Evolutionary conservation across 2,888 invertebrate genomes (phyloP).

Genomic region (Scaptomyza parva): DNA sequence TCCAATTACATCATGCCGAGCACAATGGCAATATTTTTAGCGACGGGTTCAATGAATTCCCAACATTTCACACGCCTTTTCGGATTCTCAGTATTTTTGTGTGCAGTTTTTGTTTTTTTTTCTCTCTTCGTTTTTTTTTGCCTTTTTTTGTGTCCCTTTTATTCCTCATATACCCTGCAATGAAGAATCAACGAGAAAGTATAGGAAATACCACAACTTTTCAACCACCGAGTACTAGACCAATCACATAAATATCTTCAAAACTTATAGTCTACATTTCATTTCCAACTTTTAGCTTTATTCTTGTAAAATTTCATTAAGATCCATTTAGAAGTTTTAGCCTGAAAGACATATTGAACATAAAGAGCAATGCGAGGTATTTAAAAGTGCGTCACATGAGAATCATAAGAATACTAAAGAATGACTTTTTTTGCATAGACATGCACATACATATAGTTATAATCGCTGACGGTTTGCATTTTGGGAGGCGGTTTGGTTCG

Average conservation of each 20-base stretch:
- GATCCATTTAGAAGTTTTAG: no score
- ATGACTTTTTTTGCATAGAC: slow-evolving; percentile 12
- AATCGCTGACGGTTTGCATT: slow-evolving; percentile 40
- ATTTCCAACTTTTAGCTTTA: no score
- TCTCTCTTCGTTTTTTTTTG: not conserved
- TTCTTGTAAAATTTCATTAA: no score
- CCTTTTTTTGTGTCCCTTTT: not conserved
- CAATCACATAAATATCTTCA: no score
- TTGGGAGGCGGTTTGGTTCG: slow-evolving; percentile 47
- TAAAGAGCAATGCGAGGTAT: slow-evolving; percentile 1
- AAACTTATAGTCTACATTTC: no score
- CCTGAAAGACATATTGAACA: no score
- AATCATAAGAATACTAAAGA: slow-evolving; percentile 29
- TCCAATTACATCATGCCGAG: slow-evolving; percentile 60
- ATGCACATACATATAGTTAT: slow-evolving; percentile 12
- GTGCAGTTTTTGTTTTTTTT: not conserved
- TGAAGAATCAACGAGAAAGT: no score
- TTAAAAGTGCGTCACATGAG: slow-evolving; percentile 14
- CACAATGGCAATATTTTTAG: slow-evolving; percentile 25
- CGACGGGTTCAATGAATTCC: slow-evolving; percentile 70
- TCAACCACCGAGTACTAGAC: no score
- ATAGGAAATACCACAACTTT: no score
- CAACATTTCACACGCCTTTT: slow-evolving; percentile 65
- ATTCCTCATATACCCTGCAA: slow-evolving; percentile 42
- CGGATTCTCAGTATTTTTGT: slow-evolving; percentile 9